A percentile compares a stretch with the other conserved stretches of the same genome.
Conservation (phyloP, 35 echinoderm and acorn worm genomes). For the Lytechinus variegatus region DNA sequence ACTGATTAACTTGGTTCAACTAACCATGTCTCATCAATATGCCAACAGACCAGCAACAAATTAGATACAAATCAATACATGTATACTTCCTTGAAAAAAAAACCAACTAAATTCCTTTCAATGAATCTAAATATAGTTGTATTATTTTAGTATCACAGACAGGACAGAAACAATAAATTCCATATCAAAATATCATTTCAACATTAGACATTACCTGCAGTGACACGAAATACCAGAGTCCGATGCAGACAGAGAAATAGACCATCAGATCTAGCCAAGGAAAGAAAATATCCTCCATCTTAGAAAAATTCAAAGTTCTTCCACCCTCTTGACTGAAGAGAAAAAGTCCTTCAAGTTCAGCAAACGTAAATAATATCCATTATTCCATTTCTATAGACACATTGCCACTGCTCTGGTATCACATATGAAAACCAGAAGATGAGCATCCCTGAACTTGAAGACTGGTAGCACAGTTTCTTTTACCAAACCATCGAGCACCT, state of each 20-base stretch:
- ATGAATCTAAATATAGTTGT: neutral
- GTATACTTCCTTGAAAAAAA: too few relatives aligned
- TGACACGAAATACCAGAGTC: slow-evolving; percentile 52
- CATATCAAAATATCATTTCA: neutral
- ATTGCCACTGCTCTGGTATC: neutral
- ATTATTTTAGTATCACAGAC: neutral
- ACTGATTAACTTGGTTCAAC: too few relatives aligned
- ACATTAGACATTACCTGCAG: slow-evolving; percentile 41
- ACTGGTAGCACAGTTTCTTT: neutral
- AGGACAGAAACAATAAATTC: neutral
- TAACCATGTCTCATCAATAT: neutral
- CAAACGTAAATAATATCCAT: neutral
- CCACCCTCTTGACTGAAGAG: neutral
- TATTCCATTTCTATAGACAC: neutral
- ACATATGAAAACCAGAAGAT: neutral
- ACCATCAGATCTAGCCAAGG: slow-evolving; percentile 56
- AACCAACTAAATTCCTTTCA: too few relatives aligned
- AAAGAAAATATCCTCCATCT: slow-evolving; percentile 20
- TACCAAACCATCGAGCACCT: neutral
- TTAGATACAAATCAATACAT: neutral
- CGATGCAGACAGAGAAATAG: slow-evolving; percentile 38
- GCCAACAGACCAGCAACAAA: neutral
- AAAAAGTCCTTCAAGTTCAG: neutral
- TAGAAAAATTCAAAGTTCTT: neutral
- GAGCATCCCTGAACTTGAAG: neutral